Evolutionary conservation across 2,797 vertebrate genomes (phyloP).

Genomic region (Sebastes vulpes): DNA sequence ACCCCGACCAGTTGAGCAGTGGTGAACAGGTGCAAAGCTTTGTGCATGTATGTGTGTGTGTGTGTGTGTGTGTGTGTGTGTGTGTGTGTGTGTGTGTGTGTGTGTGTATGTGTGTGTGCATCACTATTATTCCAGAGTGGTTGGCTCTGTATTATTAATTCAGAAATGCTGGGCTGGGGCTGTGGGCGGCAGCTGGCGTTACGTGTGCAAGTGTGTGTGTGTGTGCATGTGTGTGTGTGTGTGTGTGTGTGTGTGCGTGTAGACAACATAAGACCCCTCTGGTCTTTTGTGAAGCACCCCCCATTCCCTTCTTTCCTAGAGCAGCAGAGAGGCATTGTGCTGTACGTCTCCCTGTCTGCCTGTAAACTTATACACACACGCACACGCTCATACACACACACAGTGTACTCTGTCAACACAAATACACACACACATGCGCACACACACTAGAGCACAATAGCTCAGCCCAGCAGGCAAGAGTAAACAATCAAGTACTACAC

Average conservation of each 20-base stretch:
- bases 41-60: slow-evolving; percentile 54
- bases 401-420: neutral
- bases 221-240: slow-evolving; percentile 29
- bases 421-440: slow-evolving; percentile 11
- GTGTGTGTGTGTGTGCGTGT: slow-evolving; percentile 42
- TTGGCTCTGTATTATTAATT: slow-evolving; percentile 88
- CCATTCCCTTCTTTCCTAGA: slow-evolving; percentile 16
- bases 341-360: slow-evolving; percentile 42
- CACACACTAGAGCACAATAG: slow-evolving; percentile 42
- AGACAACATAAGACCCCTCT: slow-evolving; percentile 62
- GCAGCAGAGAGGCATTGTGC: slow-evolving; percentile 56
- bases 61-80: slow-evolving; percentile 38
- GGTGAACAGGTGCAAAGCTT: slow-evolving; percentile 83
- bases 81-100: slow-evolving; percentile 44
- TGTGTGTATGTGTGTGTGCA: slow-evolving; percentile 44
- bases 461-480: slow-evolving; percentile 70
- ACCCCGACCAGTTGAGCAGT: slow-evolving; percentile 76
- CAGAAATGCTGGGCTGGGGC: slow-evolving; percentile 79
- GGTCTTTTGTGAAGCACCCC: slow-evolving; percentile 67
- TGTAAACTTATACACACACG: slow-evolving; percentile 52
- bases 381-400: slow-evolving; percentile 12
- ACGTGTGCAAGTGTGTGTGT: slow-evolving; percentile 54
- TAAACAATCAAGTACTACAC: slow-evolving; percentile 76
- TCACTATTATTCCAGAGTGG: slow-evolving; percentile 84
- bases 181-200: slow-evolving; percentile 79